These are phyloP conservation scores for Crax fasciolata DNA, from an alignment of 2,797 vertebrate species.

Conservation along the genomic window DNA sequence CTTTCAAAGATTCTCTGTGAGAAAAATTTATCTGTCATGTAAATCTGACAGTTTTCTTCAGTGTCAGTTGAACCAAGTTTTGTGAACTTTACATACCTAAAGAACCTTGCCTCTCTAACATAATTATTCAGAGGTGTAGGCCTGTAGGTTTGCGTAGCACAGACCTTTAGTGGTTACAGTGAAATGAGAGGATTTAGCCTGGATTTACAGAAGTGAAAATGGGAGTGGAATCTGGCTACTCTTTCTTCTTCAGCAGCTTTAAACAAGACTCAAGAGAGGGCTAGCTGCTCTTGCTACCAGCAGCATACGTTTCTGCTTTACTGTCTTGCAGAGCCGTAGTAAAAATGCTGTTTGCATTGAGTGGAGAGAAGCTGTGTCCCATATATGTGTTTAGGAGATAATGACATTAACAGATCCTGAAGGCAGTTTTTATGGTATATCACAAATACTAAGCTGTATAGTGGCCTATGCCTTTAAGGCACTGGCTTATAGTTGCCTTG, in stretches of 20 bases:
- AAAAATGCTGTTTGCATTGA: background rate
- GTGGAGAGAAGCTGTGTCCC: background rate
- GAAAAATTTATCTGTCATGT: background rate
- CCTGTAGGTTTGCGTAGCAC: background rate
- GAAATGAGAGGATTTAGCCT: background rate
- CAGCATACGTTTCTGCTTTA: background rate
- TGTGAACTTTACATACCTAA: background rate
- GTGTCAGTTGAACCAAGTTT: background rate
- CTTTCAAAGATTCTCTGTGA: slow-evolving; percentile 9
- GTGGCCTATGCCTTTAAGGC: background rate
- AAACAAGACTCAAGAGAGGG: background rate
- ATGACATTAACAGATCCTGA: background rate
- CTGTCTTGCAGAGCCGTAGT: background rate
- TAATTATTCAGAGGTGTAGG: background rate
- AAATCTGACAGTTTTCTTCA: background rate
- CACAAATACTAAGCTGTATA: background rate
- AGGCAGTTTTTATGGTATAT: background rate
- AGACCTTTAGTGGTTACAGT: background rate
- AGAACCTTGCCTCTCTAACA: background rate
- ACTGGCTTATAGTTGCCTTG: background rate
- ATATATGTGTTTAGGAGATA: background rate
- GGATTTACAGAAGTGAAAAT: background rate
- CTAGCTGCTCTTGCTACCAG: background rate
- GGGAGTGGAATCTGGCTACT: background rate
- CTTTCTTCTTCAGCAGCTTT: background rate